Conservation (phyloP, 2,888 invertebrate species). For the Alloscopus bannaensis region DNA sequence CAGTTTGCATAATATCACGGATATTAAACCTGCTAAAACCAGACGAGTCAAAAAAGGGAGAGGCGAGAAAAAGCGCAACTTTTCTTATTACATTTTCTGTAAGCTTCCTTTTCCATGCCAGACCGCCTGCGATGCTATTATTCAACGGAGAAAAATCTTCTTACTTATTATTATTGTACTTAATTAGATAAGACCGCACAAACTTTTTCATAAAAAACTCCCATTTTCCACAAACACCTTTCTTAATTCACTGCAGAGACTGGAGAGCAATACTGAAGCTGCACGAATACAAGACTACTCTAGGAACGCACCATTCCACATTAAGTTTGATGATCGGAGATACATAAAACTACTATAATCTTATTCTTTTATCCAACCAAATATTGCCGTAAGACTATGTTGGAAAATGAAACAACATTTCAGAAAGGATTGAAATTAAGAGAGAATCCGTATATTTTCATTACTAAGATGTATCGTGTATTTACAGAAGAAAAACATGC, state of each 20-base stretch:
- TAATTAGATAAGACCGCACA: constrained; percentile 14
- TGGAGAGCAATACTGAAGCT: neutral
- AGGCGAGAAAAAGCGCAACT: neutral
- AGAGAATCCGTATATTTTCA: neutral
- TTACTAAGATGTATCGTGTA: neutral
- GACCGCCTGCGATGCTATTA: neutral
- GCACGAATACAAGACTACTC: neutral
- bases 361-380: neutral
- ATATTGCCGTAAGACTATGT: neutral
- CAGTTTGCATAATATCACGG: neutral
- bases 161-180: constrained; percentile 26
- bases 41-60: neutral
- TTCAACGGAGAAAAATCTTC: neutral
- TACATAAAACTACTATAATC: no score
- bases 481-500: no score
- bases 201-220: neutral
- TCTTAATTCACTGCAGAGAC: neutral
- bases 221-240: neutral
- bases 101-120: neutral
- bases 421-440: neutral
- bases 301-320: neutral
- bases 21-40: neutral
- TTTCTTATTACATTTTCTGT: neutral
- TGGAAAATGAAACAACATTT: neutral
- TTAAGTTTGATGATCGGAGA: no score